These are phyloP conservation scores for Microcaecilia unicolor DNA, from an alignment of 2,797 vertebrate species.

Conservation along the genomic window DNA sequence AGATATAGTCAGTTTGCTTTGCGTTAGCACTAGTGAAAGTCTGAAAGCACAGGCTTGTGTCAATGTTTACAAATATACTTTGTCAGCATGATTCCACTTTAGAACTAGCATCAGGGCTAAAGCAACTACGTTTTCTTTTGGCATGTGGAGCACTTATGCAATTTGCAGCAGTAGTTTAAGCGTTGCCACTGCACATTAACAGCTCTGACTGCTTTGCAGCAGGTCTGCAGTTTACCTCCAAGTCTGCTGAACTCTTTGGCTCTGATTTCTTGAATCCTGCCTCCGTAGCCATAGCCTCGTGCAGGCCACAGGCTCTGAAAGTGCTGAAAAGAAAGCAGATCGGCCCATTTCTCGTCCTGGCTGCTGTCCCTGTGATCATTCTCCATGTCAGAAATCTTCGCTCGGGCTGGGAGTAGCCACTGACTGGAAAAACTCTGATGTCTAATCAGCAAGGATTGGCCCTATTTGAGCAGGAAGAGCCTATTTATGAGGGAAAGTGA, in stretches of 20 bases:
- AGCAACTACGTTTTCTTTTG: too few relatives aligned
- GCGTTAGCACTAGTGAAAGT: too few relatives aligned
- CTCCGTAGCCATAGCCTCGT: slow-evolving; percentile 2
- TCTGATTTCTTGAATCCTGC: slow-evolving; percentile 2
- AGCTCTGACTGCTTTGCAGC: not conserved
- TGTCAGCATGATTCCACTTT: too few relatives aligned
- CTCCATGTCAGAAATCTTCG: not conserved
- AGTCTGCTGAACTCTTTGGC: slow-evolving; percentile 6
- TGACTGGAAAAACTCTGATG: not conserved
- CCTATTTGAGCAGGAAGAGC: too few relatives aligned
- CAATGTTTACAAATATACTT: too few relatives aligned
- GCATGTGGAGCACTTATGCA: too few relatives aligned
- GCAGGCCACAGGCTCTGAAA: not conserved
- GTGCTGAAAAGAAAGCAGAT: not conserved
- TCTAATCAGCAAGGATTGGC: slow-evolving; percentile 10
- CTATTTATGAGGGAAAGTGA: too few relatives aligned
- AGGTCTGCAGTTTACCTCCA: not conserved
- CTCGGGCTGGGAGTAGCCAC: not conserved
- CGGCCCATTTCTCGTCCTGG: not conserved
- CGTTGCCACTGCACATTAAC: too few relatives aligned
- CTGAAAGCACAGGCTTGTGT: too few relatives aligned
- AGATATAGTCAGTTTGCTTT: too few relatives aligned
- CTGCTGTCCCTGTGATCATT: not conserved
- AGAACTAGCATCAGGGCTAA: too few relatives aligned
- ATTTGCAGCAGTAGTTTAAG: too few relatives aligned